These are phyloP conservation scores for Heteromormyrus szaboi DNA, from an alignment of 2,797 vertebrate species.

Conservation along the genomic window DNA sequence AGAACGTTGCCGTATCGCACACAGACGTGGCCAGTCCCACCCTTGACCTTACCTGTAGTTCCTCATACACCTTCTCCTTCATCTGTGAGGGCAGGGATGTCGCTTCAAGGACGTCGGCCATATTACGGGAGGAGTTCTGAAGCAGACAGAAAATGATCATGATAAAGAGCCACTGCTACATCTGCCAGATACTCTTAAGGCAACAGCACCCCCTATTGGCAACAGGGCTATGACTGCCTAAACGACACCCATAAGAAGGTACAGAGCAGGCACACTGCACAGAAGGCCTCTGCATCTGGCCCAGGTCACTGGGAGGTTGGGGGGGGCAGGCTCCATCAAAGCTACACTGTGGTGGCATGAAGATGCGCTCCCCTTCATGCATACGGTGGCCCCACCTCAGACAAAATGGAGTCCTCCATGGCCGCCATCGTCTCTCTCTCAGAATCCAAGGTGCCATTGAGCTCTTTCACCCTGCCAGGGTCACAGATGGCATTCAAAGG, in stretches of 20 bases:
- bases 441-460: conserved; percentile 60
- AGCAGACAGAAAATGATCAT: background rate
- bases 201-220: background rate
- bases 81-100: conserved; percentile 68
- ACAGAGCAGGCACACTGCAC: background rate
- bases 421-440: conserved; percentile 58
- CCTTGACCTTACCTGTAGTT: no score
- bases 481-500: background rate
- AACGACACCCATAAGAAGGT: background rate
- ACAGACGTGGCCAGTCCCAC: no score
- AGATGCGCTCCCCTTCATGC: background rate
- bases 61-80: conserved; percentile 61
- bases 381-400: conserved; percentile 46
- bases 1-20: no score
- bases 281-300: background rate
- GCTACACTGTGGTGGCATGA: background rate
- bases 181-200: background rate
- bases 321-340: background rate
- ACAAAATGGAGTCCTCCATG: conserved; percentile 40
- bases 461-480: conserved; percentile 80
- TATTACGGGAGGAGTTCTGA: conserved; percentile 56
- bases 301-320: background rate
- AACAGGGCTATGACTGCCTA: background rate
- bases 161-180: background rate
- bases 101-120: conserved; percentile 67